Base-by-base conservation (phyloP, 2,888 invertebrate species). In the Danaus chrysippus region DNA sequence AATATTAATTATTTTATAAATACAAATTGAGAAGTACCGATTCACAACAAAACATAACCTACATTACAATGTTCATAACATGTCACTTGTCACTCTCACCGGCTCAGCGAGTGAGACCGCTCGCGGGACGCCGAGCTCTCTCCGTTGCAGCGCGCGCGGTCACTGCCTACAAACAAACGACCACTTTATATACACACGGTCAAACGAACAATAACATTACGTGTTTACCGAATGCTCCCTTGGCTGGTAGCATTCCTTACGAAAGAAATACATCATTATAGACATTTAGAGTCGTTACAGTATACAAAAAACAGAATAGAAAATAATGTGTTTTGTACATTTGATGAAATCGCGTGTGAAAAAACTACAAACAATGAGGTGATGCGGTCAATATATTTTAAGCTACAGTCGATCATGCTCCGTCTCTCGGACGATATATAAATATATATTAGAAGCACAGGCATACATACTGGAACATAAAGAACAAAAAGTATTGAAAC, bases 51-150 rank as follows among this genome's bases (percentile, higher is more conserved):
- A 86, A 81, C 84, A 86, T 85, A 83, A 81, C 82, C 86, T 88
- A 88, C 80, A 84, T 83, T 86, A 86, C 75, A 86, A 79, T 73
- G 89, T 88, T 79, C 87, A 84, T 81, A 80, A 83, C 81, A 70
- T 70, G 87, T 87, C 88, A 89, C 88, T 88, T 87, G 86, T 88
- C 88, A 89, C 87, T 85, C 92, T 94, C 94, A 95, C 93, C 94
- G 92, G 78, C 94, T 94, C 72, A 95, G 92, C 76, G 95, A 95
- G 84, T 94, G 91, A 73, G 91, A 91, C 56, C 91, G 87, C 78
- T 82, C 83, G 69, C 88, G 87, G 54, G 85, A 82, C 42, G 69
- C 78, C 46, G 86, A 81, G 65, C 83, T 74, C 73, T 83, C 83
- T 62, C 86, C 87, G 80, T 80, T 81, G 78, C 84, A 79, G 65